These are phyloP conservation scores for Drosophila repletoides DNA, from an alignment of 1,140 invertebrate genomes.

Conservation along the genomic window DNA sequence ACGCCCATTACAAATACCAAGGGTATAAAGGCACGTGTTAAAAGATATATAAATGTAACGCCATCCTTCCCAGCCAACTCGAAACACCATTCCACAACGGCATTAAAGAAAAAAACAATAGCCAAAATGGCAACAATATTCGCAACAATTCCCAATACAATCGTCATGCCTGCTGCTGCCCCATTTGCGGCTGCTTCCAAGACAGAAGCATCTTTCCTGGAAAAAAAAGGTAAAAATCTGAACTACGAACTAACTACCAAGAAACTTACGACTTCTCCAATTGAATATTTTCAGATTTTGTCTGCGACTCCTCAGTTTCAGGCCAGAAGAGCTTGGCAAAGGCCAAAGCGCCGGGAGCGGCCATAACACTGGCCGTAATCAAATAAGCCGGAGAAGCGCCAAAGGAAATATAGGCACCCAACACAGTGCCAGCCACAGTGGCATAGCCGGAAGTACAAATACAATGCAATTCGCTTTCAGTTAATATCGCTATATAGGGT, in stretches of 20 bases:
- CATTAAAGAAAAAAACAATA: constrained; percentile 91
- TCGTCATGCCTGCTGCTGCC: constrained; percentile 88
- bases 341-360: constrained; percentile 93
- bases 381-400: constrained; percentile 91
- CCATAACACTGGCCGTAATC: constrained; percentile 96
- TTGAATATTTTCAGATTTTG: constrained; percentile 86
- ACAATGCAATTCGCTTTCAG: constrained; percentile 93
- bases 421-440: constrained; percentile 93
- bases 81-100: constrained; percentile 89
- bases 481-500: constrained; percentile 90
- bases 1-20: constrained; percentile 89
- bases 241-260: no score
- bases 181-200: constrained; percentile 94
- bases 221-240: background rate
- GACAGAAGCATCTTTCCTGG: constrained; percentile 89
- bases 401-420: constrained; percentile 95
- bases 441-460: constrained; percentile 96
- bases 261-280: constrained; percentile 85
- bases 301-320: constrained; percentile 89
- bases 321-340: constrained; percentile 95
- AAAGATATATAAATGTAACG: constrained; percentile 86
- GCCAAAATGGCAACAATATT: constrained; percentile 95
- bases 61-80: constrained; percentile 85
- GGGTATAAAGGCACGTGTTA: constrained; percentile 92
- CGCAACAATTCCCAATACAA: constrained; percentile 93